These are phyloP conservation scores for Zaprionus camerounensis DNA, from an alignment of 1,140 invertebrate genomes.

Conservation along the genomic window DNA sequence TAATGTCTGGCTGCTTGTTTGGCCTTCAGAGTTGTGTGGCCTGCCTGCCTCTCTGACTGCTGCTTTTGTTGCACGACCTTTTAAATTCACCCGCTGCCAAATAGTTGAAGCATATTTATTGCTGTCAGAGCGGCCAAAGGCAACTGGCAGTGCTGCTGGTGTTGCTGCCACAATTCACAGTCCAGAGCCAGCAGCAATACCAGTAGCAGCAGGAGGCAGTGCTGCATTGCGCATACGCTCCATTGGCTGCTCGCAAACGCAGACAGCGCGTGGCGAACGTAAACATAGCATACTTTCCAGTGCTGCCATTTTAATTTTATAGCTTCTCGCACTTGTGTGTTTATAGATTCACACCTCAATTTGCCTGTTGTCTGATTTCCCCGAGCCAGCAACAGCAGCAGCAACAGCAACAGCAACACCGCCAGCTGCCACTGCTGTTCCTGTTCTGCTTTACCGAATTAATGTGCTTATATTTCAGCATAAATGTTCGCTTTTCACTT, in stretches of 20 bases:
- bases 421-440: not conserved
- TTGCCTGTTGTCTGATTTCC: slow-evolving; percentile 79
- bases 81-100: slow-evolving; percentile 74
- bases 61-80: slow-evolving; percentile 62
- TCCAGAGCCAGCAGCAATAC: slow-evolving; percentile 11
- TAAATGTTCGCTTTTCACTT: slow-evolving; percentile 67
- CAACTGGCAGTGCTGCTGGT: slow-evolving; percentile 24
- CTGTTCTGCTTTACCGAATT: slow-evolving; percentile 48
- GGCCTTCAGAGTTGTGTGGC: slow-evolving; percentile 36
- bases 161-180: slow-evolving; percentile 63
- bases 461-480: slow-evolving; percentile 82
- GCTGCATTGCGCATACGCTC: slow-evolving; percentile 74
- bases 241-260: slow-evolving; percentile 46
- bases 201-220: slow-evolving; percentile 31
- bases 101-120: slow-evolving; percentile 84
- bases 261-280: slow-evolving; percentile 30
- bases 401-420: not conserved
- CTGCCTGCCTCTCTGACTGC: slow-evolving; percentile 1
- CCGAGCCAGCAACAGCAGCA: not conserved
- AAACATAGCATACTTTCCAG: slow-evolving; percentile 48
- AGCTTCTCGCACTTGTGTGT: slow-evolving; percentile 78
- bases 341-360: slow-evolving; percentile 83
- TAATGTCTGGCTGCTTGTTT: slow-evolving; percentile 69
- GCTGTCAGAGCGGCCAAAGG: slow-evolving; percentile 39
- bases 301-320: slow-evolving; percentile 69